Base-by-base conservation (phyloP, 2,888 invertebrate genomes). In the Zaprionus bogoriensis region DNA sequence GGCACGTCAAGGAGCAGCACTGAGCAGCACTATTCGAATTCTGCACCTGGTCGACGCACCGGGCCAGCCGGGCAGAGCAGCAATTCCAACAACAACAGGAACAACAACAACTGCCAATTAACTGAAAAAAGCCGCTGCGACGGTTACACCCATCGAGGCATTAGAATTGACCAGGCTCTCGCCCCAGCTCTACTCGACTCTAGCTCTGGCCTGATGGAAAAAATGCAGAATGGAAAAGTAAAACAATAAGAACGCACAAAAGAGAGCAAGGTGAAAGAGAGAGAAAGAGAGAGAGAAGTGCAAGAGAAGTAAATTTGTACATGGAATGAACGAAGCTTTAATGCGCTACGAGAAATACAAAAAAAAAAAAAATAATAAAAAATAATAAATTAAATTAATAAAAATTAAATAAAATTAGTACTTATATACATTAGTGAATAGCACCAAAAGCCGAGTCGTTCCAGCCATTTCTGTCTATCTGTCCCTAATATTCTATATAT, bases 61-160 rank as follows among this genome's bases (percentile, higher is more conserved):
- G 47, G 38, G 23, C 53, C 42, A 41, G 46, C 50, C 25, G 25
- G 39, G 20, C 41, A 38, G 45, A 57, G 10, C 44, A 57, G 22
- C 27, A 52, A 25, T 32, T 28, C 12, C 23, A 25, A 20, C 23
- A 55, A 46, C 19, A 58, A 41, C 12, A 66, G 28, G 59, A 61
- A 45, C 38, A 42, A 17, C 50, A 60, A 46, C 45, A 53, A 61
- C 71, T 80, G 82, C 82, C 84, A 84, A 84, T 84, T 84, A 80
- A 84, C 78, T 73, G 61, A 60, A 74, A 73, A 74, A 52, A 61
- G 48, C 63, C 58, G 59, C 74, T 74, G 75, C 59, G 62, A 63
- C 67, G 61, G 38, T 57, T 44, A 66, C 38, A 55, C 50, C 69
- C 44, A 66, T 45, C 51, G 48, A 66, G 48, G 73, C 52, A 74